Evolutionary conservation across 2,113 vertebrate genomes (phyloP).

Genomic region (Proterorhinus semilunaris): DNA sequence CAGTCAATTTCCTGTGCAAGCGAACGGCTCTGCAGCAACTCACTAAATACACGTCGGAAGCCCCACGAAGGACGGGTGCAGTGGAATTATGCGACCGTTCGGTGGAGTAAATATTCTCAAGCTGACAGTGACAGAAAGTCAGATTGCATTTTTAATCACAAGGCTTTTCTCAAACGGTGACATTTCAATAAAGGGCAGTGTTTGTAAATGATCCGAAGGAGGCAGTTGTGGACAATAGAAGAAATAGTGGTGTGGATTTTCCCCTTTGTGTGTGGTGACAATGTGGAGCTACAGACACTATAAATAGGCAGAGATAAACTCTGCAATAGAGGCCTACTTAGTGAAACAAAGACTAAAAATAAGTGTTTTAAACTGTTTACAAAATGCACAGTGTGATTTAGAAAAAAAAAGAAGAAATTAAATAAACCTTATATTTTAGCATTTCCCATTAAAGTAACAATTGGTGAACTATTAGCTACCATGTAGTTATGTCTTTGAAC

Average conservation of each 20-base stretch:
- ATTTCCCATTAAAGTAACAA: too few relatives aligned
- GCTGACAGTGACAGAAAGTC: conserved; percentile 41
- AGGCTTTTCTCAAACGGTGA: conserved; percentile 29
- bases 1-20: conserved; percentile 10
- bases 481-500: too few relatives aligned
- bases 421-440: too few relatives aligned
- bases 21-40: not conserved
- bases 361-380: not conserved
- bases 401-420: too few relatives aligned
- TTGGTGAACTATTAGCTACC: too few relatives aligned
- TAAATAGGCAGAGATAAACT: not conserved
- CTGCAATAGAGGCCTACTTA: not conserved
- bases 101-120: conserved; percentile 43
- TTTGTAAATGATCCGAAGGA: conserved; percentile 25
- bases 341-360: not conserved
- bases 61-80: not conserved
- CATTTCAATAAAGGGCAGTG: conserved; percentile 39
- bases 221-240: conserved; percentile 30
- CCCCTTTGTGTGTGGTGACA: not conserved
- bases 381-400: not conserved
- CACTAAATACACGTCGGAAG: conserved; percentile 7
- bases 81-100: conserved; percentile 23
- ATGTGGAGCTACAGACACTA: conserved; percentile 14
- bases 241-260: conserved; percentile 14
- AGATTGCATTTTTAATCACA: conserved; percentile 49